These are phyloP conservation scores for Xenops minutus DNA, from an alignment of 2,797 vertebrate genomes.

Conservation along the genomic window DNA sequence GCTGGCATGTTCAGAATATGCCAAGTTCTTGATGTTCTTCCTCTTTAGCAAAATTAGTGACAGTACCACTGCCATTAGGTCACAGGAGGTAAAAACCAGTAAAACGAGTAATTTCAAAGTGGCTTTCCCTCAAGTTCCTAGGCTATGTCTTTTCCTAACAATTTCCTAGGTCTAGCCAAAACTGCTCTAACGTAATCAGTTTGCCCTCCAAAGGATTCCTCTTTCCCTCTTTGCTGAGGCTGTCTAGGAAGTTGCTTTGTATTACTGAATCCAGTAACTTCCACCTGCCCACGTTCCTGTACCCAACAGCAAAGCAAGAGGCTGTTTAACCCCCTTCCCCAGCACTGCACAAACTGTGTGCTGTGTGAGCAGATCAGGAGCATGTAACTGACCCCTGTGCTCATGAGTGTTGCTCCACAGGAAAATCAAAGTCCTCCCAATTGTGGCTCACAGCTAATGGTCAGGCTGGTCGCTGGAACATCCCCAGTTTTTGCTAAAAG, in stretches of 20 bases:
- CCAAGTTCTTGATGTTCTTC: not conserved
- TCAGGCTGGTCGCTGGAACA: not conserved
- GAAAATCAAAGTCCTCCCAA: not conserved
- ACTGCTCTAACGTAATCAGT: not conserved
- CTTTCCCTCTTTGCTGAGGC: not conserved
- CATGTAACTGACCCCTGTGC: not conserved
- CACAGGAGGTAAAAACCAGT: not conserved
- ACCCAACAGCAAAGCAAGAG: not conserved
- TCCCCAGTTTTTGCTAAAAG: not conserved
- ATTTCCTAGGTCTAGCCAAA: not conserved
- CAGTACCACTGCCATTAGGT: not conserved
- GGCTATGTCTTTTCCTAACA: not conserved
- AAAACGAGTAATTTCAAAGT: not conserved
- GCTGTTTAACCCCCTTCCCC: not conserved
- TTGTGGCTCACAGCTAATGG: not conserved
- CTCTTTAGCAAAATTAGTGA: not conserved
- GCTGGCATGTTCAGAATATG: not conserved
- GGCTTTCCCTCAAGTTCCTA: not conserved
- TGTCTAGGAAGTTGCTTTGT: not conserved
- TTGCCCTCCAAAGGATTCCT: not conserved
- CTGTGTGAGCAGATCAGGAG: not conserved
- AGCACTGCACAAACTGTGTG: not conserved
- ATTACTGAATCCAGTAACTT: not conserved
- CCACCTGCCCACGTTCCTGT: not conserved
- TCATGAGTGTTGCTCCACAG: not conserved